Base-by-base conservation (phyloP, 2,113 vertebrate genomes). In the Condylura cristata region DNA sequence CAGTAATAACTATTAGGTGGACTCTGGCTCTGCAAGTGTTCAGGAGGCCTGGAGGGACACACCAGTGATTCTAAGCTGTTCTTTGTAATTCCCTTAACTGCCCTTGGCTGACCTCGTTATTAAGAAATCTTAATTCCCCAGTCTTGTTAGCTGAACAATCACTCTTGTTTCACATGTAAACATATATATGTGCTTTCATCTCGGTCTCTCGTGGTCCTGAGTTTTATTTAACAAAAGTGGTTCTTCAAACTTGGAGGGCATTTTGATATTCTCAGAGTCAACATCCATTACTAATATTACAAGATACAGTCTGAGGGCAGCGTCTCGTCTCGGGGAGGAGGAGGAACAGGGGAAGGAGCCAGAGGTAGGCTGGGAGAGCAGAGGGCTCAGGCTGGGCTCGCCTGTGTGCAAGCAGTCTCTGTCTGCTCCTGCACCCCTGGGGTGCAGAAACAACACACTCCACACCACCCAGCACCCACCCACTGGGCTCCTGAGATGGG, bases 221-320 rank as follows among this genome's bases (percentile, higher is more conserved):
- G 88, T 95, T 95, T 95, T 96, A 85, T 93, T 98, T 97, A 66
- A 91, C 93, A 94, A 95, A 95, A 34, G 71, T 82, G 24, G 32
- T 86, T 92, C 97, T 90, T 95, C 39, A 34, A 95, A 94, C 87
- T 96, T 96, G 87, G 94, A 94, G 93, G 71, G 1, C 0, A 30
- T 97, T 97, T 98, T 97, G 96, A 95, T 98, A 94, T 98, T 96
- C 97, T 98, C 91, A 93, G 71, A 97, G 97, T 97, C 97, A 97
- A 94, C 94, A 97, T 97, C 95, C 93, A 93, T 97, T 88, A 96
- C 97, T 94, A 96, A 94, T 92, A 95, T 95, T 96, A 92, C 93
- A 97, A 96, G 96, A 96, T 96, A 83, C 51, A 68, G 78, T 94
- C 39, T 24, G 24, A 87, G 44, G 51, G 80, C 26, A 20, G 51